A percentile compares a stretch with the other conserved stretches of the same genome.
These are phyloP conservation scores for Caenorhabditis imperialis DNA, from an alignment of 2,888 invertebrate species.

Conservation along the genomic window DNA sequence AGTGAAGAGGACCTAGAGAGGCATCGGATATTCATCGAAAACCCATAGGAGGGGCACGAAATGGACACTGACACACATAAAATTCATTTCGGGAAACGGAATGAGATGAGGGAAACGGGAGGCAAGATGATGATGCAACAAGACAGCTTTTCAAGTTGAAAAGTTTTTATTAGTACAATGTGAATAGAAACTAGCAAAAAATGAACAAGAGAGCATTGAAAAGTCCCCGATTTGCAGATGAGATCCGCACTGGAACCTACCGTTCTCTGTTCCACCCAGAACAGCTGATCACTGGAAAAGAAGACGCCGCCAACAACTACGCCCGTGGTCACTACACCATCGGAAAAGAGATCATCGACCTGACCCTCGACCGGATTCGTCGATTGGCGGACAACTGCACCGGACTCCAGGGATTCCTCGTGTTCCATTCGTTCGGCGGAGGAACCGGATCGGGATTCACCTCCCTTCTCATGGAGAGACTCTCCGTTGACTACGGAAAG, in stretches of 20 bases:
- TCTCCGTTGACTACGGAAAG: slow-evolving; percentile 83
- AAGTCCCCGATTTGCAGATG: slow-evolving; percentile 74
- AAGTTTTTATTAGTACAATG: neutral
- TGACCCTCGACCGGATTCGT: slow-evolving; percentile 79
- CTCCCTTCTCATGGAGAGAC: slow-evolving; percentile 89
- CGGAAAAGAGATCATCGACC: slow-evolving; percentile 83
- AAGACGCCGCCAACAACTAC: slow-evolving; percentile 80
- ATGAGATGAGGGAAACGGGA: slow-evolving; percentile 22
- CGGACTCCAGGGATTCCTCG: slow-evolving; percentile 85
- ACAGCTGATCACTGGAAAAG: slow-evolving; percentile 83
- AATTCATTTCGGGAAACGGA: slow-evolving; percentile 33
- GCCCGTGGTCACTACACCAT: slow-evolving; percentile 85
- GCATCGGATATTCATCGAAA: slow-evolving; percentile 46
- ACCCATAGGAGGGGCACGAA: neutral
- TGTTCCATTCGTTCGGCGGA: slow-evolving; percentile 84
- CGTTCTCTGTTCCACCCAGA: slow-evolving; percentile 96
- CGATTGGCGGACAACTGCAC: slow-evolving; percentile 85
- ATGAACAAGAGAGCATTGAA: neutral
- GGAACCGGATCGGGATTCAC: slow-evolving; percentile 88
- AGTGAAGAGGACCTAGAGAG: slow-evolving; percentile 14
- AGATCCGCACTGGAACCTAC: slow-evolving; percentile 82
- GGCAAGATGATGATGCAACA: slow-evolving; percentile 13
- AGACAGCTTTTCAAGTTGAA: slow-evolving; percentile 12
- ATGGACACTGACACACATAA: slow-evolving; percentile 16
- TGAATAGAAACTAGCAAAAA: neutral